Base-by-base conservation (phyloP, 1,140 invertebrate species). In the Zophobas atratus region DNA sequence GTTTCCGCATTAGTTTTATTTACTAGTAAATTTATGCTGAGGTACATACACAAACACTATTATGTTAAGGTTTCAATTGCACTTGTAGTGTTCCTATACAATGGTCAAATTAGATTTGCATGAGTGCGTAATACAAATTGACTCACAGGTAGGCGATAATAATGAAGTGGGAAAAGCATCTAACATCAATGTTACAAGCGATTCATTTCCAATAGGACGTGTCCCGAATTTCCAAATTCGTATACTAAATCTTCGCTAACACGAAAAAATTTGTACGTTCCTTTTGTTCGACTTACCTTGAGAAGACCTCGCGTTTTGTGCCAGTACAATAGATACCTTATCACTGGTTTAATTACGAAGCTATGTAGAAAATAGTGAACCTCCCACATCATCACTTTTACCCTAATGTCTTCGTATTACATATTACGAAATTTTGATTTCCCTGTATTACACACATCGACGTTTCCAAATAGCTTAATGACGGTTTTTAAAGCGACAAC, bases 41-140 rank as follows among this genome's bases (percentile, higher is more conserved):
- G 41, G 48, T 49, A 71, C 33, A 35, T 34, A 71, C 20, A 20
- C 20, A 71, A 71, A 20, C 20, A 1, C 70, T 51, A 72, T 53
- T 53, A 55, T 72, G 34, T 38, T 72, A 36, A 55, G 8, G 33
- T 51, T 36, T 72, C 46, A 53, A 53, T 53, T 72, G 48, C 46
- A 72, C 46, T 72, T 72, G 20, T 32, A 36, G 32, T 46, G n/a
- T n/a, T n/a, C 51, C 33, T 20, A 33, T 53, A 72, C 70, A 72
- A 72, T 72, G 48, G 70, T 72, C 70, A 72, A 72, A 72, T 72
- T 72, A 72, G 70, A 36, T 35, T 35, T 49, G 70, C 70, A 51
- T 55, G 70, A 72, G 70, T 72, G 70, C 46, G 46, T 72, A 53
- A 72, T 53, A 72, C 46, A 49, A 72, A 53, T 72, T 51, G 48